Evolutionary conservation across 2,888 invertebrate species (phyloP), one percentile per base, ranked within the genome.

Genomic region (Salticus scenicus): DNA sequence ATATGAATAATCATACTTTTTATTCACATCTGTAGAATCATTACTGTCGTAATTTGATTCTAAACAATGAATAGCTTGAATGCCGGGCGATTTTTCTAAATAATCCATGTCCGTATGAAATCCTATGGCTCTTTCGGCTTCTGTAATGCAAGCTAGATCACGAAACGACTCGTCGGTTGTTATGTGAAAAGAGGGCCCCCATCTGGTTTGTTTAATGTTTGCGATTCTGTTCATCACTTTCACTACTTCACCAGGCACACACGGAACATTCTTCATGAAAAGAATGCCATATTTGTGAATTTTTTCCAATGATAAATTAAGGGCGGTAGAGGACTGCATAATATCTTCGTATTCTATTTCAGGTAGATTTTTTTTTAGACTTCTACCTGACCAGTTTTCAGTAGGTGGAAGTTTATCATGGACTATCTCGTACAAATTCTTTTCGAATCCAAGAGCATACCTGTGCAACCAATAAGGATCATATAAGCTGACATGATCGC

Each of bases 21-120:
- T 41, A 8, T 30, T 7, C 20, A 20, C 5, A 14, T 17, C 2
- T 1, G 27, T 7, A 7, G 14, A 12, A 14, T 4, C 0, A 27
- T 27, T 27, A 24, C 14, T 10, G 7, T 24, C 14, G 14, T 41
- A 10, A 27, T 87, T 88, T 14, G 89, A 88, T 88, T 90, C 88
- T 33, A 90, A 83, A 73, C 90, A 90, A 75, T 90, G 90, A 14
- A 90, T 88, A n/a, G 90, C 88, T 82, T 90, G 90, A 86, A 90
- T 89, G 17, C 90, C 90, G 7, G 90, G 90, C 28, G 89, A 89
- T 83, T 90, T 90, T 87, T 90, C 90, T 28, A 90, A 87, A 80
- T 90, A 90, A 78, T 82, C 30, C 33, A 90, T 89, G 83, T 90
- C 90, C 5, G 90, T 90, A 80, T 90, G 90, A 67, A 90, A 89